phyloP scores from a whole-genome alignment of 2,113 vertebrate species.

The Eulacestoma nigropectus region DNA sequence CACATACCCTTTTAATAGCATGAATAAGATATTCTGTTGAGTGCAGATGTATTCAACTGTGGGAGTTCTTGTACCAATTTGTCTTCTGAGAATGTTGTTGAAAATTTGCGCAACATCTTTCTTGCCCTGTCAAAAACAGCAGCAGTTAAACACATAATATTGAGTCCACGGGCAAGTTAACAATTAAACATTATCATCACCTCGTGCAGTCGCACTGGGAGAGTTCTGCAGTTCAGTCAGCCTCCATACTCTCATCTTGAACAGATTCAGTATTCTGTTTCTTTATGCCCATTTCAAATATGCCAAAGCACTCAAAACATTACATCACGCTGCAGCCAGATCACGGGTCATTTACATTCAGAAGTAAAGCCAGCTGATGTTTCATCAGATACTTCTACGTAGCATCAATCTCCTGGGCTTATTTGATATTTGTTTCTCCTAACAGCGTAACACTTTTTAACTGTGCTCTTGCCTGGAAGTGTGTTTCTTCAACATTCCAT shows the following conservation, averaged over 20 bases:
- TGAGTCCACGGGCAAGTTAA: not conserved
- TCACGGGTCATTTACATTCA: not conserved
- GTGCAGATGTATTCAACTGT: slow-evolving; percentile 98
- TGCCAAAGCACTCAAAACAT: not conserved
- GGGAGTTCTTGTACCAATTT: slow-evolving; percentile 94
- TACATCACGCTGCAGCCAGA: not conserved
- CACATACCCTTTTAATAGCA: slow-evolving; percentile 94
- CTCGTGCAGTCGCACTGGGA: not conserved
- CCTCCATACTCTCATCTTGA: not conserved
- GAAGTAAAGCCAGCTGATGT: not conserved
- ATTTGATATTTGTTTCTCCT: not conserved
- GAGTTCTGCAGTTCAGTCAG: not conserved
- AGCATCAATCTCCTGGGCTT: not conserved
- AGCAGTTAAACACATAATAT: slow-evolving; percentile 28
- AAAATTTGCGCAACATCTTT: slow-evolving; percentile 98
- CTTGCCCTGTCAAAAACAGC: slow-evolving; percentile 83
- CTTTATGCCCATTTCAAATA: not conserved
- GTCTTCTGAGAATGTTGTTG: slow-evolving; percentile 96
- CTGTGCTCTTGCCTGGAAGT: not conserved
- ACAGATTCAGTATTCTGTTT: not conserved
- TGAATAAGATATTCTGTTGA: slow-evolving; percentile 96
- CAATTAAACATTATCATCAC: not conserved
- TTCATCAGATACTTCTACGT: not conserved
- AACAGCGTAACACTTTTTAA: not conserved
- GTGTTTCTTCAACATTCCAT: not conserved